A percentile compares a stretch with the other conserved stretches of the same genome.
These are phyloP conservation scores for Troglohyphantes excavatus DNA, from an alignment of 2,888 invertebrate species.

Conservation along the genomic window DNA sequence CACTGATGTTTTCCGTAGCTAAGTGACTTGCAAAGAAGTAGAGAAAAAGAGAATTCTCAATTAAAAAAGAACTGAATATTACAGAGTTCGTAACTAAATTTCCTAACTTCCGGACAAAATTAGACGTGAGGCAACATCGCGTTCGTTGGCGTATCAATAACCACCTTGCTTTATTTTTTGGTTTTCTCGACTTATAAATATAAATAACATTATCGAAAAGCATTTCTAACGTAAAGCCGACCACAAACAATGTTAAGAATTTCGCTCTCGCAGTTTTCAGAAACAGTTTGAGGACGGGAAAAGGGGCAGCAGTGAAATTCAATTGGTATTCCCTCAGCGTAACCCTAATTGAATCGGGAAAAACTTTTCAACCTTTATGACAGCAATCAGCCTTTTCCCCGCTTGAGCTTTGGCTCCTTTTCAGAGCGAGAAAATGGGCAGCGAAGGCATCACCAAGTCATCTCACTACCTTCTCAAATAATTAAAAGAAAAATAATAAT, in stretches of 20 bases:
- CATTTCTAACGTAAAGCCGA: slow-evolving; percentile 51
- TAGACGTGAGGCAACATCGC: too few relatives aligned
- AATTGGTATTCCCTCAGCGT: slow-evolving; percentile 69
- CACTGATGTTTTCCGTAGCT: not conserved
- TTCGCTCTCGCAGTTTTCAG: slow-evolving; percentile 53
- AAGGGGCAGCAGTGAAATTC: slow-evolving; percentile 22
- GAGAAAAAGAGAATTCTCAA: not conserved
- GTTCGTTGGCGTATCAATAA: not conserved
- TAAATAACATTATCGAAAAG: slow-evolving; percentile 64
- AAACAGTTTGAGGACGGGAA: not conserved
- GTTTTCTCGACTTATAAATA: slow-evolving; percentile 48
- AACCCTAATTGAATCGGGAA: slow-evolving; percentile 70
- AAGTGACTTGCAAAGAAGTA: too few relatives aligned
- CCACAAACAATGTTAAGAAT: slow-evolving; percentile 57
- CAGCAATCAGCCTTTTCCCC: slow-evolving; percentile 59
- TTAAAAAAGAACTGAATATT: too few relatives aligned
- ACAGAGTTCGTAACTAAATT: not conserved
- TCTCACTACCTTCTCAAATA: slow-evolving; percentile 11
- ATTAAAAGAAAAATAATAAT: slow-evolving; percentile 31
- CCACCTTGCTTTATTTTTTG: slow-evolving; percentile 32
- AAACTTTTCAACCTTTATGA: slow-evolving; percentile 74
- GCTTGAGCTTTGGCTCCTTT: slow-evolving; percentile 19
- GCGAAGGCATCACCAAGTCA: slow-evolving; percentile 3
- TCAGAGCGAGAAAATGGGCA: slow-evolving; percentile 23
- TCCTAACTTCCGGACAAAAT: not conserved